Conservation (phyloP, 2,797 vertebrate genomes). For the Urocyon cinereoargenteus region DNA sequence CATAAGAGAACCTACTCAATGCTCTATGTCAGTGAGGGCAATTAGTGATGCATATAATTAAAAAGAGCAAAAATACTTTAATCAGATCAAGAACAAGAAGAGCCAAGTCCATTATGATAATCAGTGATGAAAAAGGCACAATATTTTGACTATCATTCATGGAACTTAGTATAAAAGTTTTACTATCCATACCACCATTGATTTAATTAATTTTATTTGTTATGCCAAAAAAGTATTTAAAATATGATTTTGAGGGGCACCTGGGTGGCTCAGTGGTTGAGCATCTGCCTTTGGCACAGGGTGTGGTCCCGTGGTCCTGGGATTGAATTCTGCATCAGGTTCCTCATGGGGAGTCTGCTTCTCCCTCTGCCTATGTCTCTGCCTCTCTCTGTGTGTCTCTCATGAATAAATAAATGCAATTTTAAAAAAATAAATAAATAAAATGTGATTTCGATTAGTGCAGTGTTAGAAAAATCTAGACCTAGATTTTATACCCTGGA, state of each 20-base stretch:
- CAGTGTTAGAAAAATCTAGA: slow-evolving; percentile 10
- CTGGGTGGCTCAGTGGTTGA: too few relatives aligned
- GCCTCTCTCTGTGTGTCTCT: too few relatives aligned
- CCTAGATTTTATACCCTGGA: not conserved
- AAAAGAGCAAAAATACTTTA: slow-evolving; percentile 39
- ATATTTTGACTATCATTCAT: slow-evolving; percentile 5
- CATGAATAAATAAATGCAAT: too few relatives aligned
- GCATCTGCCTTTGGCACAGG: too few relatives aligned
- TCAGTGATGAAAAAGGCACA: not conserved
- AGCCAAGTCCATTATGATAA: not conserved
- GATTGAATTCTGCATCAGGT: too few relatives aligned
- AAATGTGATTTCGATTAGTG: not conserved
- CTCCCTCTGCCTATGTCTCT: too few relatives aligned
- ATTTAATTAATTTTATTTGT: slow-evolving; percentile 31
- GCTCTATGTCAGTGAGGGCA: slow-evolving; percentile 1
- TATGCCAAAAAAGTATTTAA: not conserved
- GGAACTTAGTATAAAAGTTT: not conserved
- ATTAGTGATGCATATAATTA: slow-evolving; percentile 31
- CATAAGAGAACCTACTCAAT: not conserved
- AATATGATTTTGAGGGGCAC: not conserved
- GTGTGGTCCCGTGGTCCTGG: too few relatives aligned
- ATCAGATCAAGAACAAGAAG: slow-evolving; percentile 38
- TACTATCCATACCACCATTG: not conserved
- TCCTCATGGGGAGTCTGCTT: too few relatives aligned
- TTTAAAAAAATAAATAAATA: not conserved